phyloP scores from a whole-genome alignment of 2,888 invertebrate genomes.

The Anthoptus insignis region DNA sequence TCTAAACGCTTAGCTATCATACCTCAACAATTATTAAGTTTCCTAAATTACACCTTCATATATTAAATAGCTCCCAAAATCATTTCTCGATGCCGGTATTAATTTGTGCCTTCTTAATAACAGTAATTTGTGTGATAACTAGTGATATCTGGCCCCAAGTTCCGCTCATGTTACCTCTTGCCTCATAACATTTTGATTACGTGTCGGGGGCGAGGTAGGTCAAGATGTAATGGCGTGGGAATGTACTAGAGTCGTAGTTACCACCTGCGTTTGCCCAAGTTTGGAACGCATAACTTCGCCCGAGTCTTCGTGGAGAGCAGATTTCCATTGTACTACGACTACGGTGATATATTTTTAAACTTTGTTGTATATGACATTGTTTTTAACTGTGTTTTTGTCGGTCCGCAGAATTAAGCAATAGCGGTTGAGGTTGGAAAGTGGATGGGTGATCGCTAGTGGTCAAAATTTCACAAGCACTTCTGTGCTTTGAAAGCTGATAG shows the following conservation, averaged over 20 bases:
- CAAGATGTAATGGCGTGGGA: constrained; percentile 53
- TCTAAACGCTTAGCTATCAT: background rate
- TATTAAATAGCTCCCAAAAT: constrained; percentile 9
- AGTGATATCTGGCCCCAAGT: constrained; percentile 1
- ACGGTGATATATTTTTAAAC: background rate
- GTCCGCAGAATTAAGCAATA: too few relatives aligned
- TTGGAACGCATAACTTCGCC: constrained; percentile 62
- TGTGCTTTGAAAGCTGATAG: too few relatives aligned
- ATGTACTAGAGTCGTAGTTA: constrained; percentile 67
- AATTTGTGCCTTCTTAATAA: constrained; percentile 55
- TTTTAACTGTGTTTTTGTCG: too few relatives aligned
- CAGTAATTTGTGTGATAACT: constrained; percentile 42
- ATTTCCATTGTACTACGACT: constrained; percentile 25
- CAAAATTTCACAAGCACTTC: too few relatives aligned
- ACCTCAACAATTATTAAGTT: background rate
- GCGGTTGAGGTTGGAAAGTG: too few relatives aligned
- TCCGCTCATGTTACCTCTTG: background rate
- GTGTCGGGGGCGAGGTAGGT: constrained; percentile 42
- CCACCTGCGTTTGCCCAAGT: constrained; percentile 73
- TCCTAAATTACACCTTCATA: constrained; percentile 8
- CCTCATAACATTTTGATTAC: constrained; percentile 16
- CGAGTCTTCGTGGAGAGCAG: constrained; percentile 8
- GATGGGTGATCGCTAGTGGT: too few relatives aligned
- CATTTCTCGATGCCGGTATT: constrained; percentile 35
- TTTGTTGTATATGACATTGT: too few relatives aligned